Base-by-base conservation (phyloP, 2,888 invertebrate species). In the Leptinotarsa haldemani region DNA sequence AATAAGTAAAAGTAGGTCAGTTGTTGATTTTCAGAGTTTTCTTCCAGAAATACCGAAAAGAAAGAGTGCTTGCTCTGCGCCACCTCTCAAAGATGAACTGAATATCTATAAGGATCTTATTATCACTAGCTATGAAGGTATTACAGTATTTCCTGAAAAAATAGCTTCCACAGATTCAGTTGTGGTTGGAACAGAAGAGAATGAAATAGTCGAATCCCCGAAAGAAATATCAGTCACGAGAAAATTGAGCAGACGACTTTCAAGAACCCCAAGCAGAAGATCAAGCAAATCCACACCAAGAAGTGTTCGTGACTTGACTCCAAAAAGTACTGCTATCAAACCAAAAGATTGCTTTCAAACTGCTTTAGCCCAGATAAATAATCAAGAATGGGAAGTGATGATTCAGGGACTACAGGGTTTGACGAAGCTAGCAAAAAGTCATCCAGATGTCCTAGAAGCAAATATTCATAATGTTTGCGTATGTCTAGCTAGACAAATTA, bases 401-500 rank as follows among this genome's bases (percentile, higher is more conserved):
- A 91, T 96, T 80, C 91, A 92, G 74, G 83, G 94, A 0, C 88
- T 97, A 30, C 90, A 91, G 69, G 90, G 91, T 70, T 88, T 94
- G 70, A 93, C 93, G 48, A 90, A 93, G 52, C 87, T 97, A 25
- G 92, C 93, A 1, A 89, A 90, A 61, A 92, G 94, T 81, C 90
- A 93, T 80, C 89, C 91, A 0, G 94, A 92, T 25, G 86, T 90
- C 18, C 81, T 93, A 56, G 91, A 91, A 69, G 83, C 89, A 1
- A 92, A 94, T 77, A 91, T 94, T 74, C 94, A 94, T 65, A 90
- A 93, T 30, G 89, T 92, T 30, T 93, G 92, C 86, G 90, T 93
- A n/a, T 90, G 91, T 75, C 87, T 96, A 30, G 92, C 94, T 0
- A 90, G 91, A 75, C 94, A 97, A 83, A 93, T 96, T 65, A 94